Conservation (phyloP, 1,140 invertebrate species). For the Vanessa tameamea region DNA sequence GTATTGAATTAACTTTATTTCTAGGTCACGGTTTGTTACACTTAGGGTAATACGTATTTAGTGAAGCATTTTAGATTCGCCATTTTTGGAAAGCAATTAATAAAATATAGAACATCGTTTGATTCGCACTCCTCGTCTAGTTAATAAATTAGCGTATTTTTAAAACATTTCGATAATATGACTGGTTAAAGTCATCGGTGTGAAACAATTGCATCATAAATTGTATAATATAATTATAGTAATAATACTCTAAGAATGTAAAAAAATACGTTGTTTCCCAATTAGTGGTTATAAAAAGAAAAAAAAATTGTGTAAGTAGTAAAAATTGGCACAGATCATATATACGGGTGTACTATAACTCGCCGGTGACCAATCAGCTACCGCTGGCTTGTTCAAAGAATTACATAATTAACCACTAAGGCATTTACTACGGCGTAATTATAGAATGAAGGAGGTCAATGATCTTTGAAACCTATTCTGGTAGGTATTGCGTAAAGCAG, state of each 20-base stretch:
- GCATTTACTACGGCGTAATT: slow-evolving; percentile 30
- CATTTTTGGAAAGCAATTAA: too few relatives aligned
- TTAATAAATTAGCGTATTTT: too few relatives aligned
- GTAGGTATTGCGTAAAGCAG: slow-evolving; percentile 19
- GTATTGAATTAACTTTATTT: neutral
- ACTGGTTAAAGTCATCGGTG: too few relatives aligned
- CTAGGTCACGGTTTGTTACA: neutral
- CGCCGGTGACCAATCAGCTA: slow-evolving; percentile 9
- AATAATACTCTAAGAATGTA: too few relatives aligned
- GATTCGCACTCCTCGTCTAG: too few relatives aligned
- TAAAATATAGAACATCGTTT: too few relatives aligned
- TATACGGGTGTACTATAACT: neutral
- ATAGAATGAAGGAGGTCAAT: slow-evolving; percentile 34
- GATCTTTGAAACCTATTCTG: slow-evolving; percentile 29
- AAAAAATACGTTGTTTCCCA: too few relatives aligned
- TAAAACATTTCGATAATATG: too few relatives aligned
- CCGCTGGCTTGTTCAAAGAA: slow-evolving; percentile 12
- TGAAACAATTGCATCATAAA: too few relatives aligned
- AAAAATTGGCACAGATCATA: neutral
- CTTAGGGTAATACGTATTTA: neutral
- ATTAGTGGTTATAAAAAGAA: too few relatives aligned
- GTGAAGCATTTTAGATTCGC: too few relatives aligned
- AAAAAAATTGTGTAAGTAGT: neutral
- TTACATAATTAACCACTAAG: slow-evolving; percentile 33
- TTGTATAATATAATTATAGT: too few relatives aligned